Evolutionary conservation across 2,797 vertebrate genomes (phyloP), one percentile per base, ranked within the genome.

Genomic region (Triplophysa yarkandensis): DNA sequence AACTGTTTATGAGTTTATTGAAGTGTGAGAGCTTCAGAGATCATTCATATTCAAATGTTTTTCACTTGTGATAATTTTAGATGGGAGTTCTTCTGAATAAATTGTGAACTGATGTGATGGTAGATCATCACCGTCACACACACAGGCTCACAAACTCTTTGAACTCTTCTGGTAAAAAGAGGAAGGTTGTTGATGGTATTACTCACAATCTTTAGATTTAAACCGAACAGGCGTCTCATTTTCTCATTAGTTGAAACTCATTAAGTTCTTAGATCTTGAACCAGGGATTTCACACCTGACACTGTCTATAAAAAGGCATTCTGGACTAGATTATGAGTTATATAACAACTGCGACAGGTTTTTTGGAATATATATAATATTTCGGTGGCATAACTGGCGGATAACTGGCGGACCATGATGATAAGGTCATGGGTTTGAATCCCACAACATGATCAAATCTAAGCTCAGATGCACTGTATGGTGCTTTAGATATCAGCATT

Each of bases 151-250:
- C n/a, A 6, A 8, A n/a, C 13, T 43, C 70, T 60, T 67, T 67
- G n/a, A 54, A 66, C 34, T 72, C 52, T 77, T 67, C 77, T 69
- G 57, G 71, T 66, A 74, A 74, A 57, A 34, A 39, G 34, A 50
- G 44, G 21, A 25, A 43, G 44, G 41, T 6, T 58, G 16, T 27
- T 34, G 63, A 16, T 65, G 21, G 16, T 57, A 74, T 66, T 58
- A 65, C 39, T 74, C 61, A 55, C 36, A 32, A 55, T 55, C 36
- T 34, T 57, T 19, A 30, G 23, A 54, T 55, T 64, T 44, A 41
- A 25, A 34, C 50, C 21, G 9, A 66, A 57, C 16, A n/a, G 14
- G 9, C 50, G 0, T 25, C 13, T 28, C 4, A 1, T 16, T 4
- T 74, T 66, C 19, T 32, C 36, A 55, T 44, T 11, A 65, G 19